A percentile compares a stretch with the other conserved stretches of the same genome.
These are phyloP conservation scores for Callipepla californica DNA, from an alignment of 2,113 vertebrate species.

Conservation along the genomic window DNA sequence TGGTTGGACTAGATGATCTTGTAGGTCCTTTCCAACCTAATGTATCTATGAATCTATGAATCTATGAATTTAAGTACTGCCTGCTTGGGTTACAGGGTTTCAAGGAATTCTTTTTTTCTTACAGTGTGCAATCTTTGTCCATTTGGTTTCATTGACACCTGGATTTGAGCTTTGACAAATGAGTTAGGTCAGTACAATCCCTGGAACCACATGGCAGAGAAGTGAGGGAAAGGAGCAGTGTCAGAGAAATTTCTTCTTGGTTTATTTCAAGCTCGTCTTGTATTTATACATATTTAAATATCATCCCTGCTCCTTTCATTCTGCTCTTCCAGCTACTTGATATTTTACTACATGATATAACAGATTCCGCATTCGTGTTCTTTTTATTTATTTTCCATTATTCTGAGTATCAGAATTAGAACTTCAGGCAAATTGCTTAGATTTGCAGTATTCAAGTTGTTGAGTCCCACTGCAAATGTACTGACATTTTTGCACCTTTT, in stretches of 20 bases:
- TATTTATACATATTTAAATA: background rate
- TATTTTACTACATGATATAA: background rate
- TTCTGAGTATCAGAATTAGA: background rate
- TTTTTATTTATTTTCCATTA: background rate
- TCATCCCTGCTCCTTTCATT: rapidly evolving
- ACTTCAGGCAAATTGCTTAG: background rate
- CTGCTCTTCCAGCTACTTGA: background rate
- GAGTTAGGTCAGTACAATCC: background rate
- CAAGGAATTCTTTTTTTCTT: background rate
- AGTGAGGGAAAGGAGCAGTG: background rate
- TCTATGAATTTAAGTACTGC: background rate
- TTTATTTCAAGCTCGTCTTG: background rate
- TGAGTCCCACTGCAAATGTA: background rate
- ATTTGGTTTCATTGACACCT: background rate
- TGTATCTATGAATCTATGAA: too few species aligned
- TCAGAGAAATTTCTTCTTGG: background rate
- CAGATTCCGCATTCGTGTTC: background rate
- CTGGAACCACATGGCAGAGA: background rate
- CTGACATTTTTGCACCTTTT: background rate
- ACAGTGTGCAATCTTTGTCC: background rate
- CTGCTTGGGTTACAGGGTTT: background rate
- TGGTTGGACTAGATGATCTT: too few species aligned
- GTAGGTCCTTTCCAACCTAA: too few species aligned
- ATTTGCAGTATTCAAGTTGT: background rate
- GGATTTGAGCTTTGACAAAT: background rate